phyloP scores from a whole-genome alignment of 2,113 vertebrate species.

The Furnarius figulus region DNA sequence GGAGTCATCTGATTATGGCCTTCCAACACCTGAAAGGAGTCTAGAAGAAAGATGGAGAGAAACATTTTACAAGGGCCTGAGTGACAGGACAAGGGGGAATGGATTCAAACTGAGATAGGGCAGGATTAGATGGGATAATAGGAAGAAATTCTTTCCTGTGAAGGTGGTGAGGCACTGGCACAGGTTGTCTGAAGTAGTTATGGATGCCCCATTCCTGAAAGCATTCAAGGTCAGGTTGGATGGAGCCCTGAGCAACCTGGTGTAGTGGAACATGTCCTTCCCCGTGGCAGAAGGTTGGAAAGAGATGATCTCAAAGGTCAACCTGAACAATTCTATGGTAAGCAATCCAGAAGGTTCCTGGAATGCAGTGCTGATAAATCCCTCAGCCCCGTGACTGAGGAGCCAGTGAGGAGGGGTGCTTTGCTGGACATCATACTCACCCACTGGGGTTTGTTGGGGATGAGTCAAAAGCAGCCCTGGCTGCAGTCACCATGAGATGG shows the following conservation, averaged over 20 bases:
- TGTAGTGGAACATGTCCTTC: background rate
- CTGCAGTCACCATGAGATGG: background rate
- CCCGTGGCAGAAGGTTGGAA: background rate
- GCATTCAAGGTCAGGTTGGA: background rate
- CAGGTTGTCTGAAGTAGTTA: background rate
- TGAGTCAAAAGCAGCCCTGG: background rate
- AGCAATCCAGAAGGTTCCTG: background rate
- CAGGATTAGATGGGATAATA: background rate
- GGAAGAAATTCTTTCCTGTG: background rate
- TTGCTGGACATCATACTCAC: background rate
- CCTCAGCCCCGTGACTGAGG: background rate
- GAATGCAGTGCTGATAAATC: background rate
- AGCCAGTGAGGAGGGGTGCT: background rate
- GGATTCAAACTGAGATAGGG: background rate
- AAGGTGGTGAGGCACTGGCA: background rate
- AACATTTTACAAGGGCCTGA: background rate
- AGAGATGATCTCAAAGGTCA: background rate
- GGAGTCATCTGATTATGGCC: background rate
- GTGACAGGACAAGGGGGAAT: background rate
- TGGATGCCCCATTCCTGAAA: background rate
- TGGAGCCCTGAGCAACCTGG: background rate
- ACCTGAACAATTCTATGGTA: background rate
- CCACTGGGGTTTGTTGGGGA: accelerated
- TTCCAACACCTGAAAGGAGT: background rate
- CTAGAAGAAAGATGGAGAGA: background rate